Percentiles rank a stretch among this genome's conserved stretches.
phyloP scores from a whole-genome alignment of 1,140 invertebrate species.

The Lepidurus couesii region DNA sequence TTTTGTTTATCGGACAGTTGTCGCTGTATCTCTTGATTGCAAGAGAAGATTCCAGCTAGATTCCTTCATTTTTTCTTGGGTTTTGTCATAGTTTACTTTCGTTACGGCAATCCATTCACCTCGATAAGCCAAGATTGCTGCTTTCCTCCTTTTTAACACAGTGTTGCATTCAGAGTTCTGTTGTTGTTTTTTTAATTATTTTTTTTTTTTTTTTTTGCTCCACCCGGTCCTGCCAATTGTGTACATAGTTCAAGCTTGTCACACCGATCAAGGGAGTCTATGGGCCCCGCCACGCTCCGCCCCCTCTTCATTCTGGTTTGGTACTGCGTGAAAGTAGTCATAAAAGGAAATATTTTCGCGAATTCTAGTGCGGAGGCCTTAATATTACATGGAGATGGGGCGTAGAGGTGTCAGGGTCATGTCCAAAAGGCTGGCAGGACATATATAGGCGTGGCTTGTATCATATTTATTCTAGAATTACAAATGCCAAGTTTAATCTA shows the following conservation, averaged over 20 bases:
- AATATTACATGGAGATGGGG: not conserved
- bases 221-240: not conserved
- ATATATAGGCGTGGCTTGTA: not conserved
- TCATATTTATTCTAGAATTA: conserved; percentile 15
- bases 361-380: not conserved
- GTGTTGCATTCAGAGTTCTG: not conserved
- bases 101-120: conserved; percentile 8
- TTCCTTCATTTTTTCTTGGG: not conserved
- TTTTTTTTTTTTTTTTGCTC: not conserved
- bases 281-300: not conserved
- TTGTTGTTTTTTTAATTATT: not conserved
- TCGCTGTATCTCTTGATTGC: not conserved
- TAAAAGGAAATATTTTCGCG: not conserved
- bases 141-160: not conserved
- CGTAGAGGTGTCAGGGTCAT: not conserved
- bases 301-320: not conserved
- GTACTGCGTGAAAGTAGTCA: not conserved
- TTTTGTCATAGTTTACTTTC: not conserved
- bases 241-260: conserved; percentile 5
- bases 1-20: not conserved
- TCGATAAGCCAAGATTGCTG: conserved; percentile 11
- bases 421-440: not conserved
- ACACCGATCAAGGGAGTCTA: not conserved
- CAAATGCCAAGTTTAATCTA: conserved; percentile 6
- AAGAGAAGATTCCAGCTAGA: conserved; percentile 15